Percentiles rank a stretch among this genome's conserved stretches.
These are phyloP conservation scores for Serranus cabrilla DNA, from an alignment of 2,797 vertebrate species.

Conservation along the genomic window DNA sequence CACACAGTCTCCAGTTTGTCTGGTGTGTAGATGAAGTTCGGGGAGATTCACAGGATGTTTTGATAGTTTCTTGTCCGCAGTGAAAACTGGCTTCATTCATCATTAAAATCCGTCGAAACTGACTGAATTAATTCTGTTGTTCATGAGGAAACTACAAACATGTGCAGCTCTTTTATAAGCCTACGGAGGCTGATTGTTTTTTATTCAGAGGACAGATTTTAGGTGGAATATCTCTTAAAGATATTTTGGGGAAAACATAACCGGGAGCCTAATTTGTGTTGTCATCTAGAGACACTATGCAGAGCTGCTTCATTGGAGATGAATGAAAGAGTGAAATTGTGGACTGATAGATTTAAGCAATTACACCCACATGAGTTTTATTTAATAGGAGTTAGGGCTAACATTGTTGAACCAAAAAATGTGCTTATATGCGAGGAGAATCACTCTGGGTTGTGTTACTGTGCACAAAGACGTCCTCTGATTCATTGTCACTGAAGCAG, in stretches of 20 bases:
- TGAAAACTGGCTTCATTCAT: not conserved
- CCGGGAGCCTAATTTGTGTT: slow-evolving; percentile 58
- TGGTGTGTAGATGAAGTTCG: too few relatives aligned
- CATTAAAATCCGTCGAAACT: not conserved
- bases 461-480: slow-evolving; percentile 50
- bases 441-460: slow-evolving; percentile 53
- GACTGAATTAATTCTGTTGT: not conserved
- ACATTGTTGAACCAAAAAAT: slow-evolving; percentile 74
- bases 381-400: slow-evolving; percentile 63
- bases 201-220: not conserved
- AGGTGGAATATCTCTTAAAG: slow-evolving; percentile 32
- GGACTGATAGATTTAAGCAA: slow-evolving; percentile 66
- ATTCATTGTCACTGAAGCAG: slow-evolving; percentile 65
- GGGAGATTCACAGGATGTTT: not conserved
- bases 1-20: too few relatives aligned
- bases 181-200: not conserved
- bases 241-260: slow-evolving; percentile 47
- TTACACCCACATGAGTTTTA: slow-evolving; percentile 71
- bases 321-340: slow-evolving; percentile 53
- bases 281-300: slow-evolving; percentile 54
- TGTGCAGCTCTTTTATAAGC: not conserved
- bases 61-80: not conserved
- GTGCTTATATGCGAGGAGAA: slow-evolving; percentile 61
- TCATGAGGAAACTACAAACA: not conserved
- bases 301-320: slow-evolving; percentile 53